These are phyloP conservation scores for Cynopterus sphinx DNA, from an alignment of 2,797 vertebrate genomes.

Conservation along the genomic window DNA sequence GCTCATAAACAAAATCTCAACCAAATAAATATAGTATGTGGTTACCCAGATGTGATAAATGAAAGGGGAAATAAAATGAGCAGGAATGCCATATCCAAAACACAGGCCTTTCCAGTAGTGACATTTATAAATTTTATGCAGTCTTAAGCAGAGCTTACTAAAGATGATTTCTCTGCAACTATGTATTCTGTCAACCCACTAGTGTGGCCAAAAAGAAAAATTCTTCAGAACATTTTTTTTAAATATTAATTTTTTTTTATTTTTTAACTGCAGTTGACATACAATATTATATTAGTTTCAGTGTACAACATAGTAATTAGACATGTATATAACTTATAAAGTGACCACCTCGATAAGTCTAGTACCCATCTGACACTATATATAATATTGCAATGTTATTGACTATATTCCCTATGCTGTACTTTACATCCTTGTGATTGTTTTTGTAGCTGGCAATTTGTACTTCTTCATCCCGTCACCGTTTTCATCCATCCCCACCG, in stretches of 20 bases:
- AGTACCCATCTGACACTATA: too few species aligned
- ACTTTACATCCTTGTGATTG: background rate
- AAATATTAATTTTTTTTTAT: background rate
- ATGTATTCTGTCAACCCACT: conserved; percentile 76
- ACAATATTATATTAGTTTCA: too few species aligned
- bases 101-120: conserved; percentile 74
- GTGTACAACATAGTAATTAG: too few species aligned
- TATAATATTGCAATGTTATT: too few species aligned
- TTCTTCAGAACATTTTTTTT: conserved; percentile 78
- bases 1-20: conserved; percentile 67
- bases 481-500: background rate
- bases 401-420: background rate
- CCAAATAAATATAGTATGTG: background rate
- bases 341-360: too few species aligned
- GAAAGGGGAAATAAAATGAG: conserved; percentile 37
- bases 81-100: conserved; percentile 76
- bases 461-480: background rate
- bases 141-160: conserved; percentile 87
- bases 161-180: conserved; percentile 92
- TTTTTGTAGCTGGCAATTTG: background rate
- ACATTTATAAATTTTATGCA: conserved; percentile 81
- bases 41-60: conserved; percentile 67
- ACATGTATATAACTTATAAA: too few species aligned
- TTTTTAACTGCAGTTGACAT: background rate
- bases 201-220: conserved; percentile 67